phyloP scores from a whole-genome alignment of 2,797 vertebrate species.

The Agapornis canus region DNA sequence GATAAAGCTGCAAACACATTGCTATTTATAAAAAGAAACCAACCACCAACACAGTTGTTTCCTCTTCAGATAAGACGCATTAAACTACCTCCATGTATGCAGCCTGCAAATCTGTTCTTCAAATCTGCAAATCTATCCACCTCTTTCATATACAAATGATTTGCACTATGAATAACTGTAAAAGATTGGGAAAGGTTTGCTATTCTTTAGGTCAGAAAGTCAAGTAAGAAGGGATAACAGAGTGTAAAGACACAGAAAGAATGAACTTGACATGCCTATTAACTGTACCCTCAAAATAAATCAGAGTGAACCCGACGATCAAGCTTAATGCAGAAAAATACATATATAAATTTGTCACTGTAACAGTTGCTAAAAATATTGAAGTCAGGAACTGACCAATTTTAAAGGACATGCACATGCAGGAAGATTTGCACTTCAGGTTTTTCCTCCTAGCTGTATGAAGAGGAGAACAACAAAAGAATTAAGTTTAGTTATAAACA shows the following conservation, averaged over 20 bases:
- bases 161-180: background rate
- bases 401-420: background rate
- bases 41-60: background rate
- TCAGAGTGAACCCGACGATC: background rate
- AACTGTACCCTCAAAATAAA: background rate
- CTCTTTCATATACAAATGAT: background rate
- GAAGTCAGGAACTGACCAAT: background rate
- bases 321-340: background rate
- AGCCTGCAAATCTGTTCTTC: background rate
- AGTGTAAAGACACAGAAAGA: background rate
- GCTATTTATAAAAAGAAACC: background rate
- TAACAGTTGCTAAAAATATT: background rate
- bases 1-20: background rate
- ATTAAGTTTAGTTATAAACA: background rate
- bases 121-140: too few relatives aligned
- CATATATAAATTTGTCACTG: background rate
- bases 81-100: background rate
- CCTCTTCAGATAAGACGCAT: background rate
- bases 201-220: background rate
- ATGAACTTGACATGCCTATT: background rate
- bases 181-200: background rate
- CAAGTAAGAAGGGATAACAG: background rate
- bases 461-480: background rate
- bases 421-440: background rate
- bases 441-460: background rate